Conservation (phyloP, 2,888 invertebrate genomes). For the Rhogogaster chlorosoma region DNA sequence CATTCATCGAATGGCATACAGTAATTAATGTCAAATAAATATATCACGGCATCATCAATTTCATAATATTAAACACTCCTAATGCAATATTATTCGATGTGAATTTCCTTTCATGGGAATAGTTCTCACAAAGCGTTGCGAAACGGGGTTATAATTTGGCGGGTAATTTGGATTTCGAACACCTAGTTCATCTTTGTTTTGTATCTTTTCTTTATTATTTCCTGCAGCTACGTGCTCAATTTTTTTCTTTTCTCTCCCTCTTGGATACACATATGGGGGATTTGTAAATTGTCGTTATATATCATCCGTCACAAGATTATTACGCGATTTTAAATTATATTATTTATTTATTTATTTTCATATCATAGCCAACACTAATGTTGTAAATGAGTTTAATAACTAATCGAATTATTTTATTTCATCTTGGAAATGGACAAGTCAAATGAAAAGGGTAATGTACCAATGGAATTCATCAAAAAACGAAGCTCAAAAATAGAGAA, state of each 20-base stretch:
- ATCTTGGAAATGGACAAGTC: constrained; percentile 15
- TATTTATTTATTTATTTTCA: neutral
- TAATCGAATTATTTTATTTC: neutral
- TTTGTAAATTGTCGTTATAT: constrained; percentile 11
- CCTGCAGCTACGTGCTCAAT: neutral
- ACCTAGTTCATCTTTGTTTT: neutral
- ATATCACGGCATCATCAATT: neutral
- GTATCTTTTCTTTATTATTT: neutral
- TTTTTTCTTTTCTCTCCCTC: constrained; percentile 3
- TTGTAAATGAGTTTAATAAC: neutral
- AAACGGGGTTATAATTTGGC: neutral
- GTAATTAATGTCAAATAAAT: neutral
- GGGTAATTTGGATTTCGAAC: neutral
- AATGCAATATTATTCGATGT: neutral
- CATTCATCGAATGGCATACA: neutral
- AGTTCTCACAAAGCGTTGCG: constrained; percentile 7
- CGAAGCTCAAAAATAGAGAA: neutral
- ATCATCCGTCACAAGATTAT: neutral
- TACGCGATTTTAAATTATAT: constrained; percentile 1
- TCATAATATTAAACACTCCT: neutral
- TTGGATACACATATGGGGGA: constrained; percentile 12
- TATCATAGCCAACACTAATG: neutral
- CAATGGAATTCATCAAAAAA: neutral
- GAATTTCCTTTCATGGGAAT: neutral
- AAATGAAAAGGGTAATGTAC: constrained; percentile 14